Base-by-base conservation (phyloP, 92 coral and sea anemone species). In the Parazoanthus darwini region DNA sequence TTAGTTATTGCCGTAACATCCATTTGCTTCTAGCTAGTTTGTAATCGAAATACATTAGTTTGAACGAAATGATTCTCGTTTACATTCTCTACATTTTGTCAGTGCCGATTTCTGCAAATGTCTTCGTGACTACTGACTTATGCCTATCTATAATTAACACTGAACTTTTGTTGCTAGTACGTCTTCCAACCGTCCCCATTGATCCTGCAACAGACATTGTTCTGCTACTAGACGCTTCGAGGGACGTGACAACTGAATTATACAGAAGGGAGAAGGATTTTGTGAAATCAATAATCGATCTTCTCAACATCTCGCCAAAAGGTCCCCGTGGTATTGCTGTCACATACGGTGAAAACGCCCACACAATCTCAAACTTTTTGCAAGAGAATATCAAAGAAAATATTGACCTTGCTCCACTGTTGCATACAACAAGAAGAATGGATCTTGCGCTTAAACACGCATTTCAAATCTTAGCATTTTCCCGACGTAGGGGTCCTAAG, bases 281-380 rank as follows among this genome's bases (percentile, higher is more conserved):
- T 36, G 38, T 83, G 43, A 83, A 83, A 20, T 68, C 87, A 13
- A 10, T 83, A 70, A 11, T 72, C 7, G 78, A 83, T 42, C 23
- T 68, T 35, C 87, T 83, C 33, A 83, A 70, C 1, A 44, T 83
- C 42, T 83, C 87, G 2, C 87, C 87, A 39, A 83, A 46, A 39
- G 87, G 87, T 35, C 87, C 87, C 29, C 87, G 78, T 39, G 87
- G 78, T 29, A 42, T 71, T n/a, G 87, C 54, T 9, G 87, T 68
- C 13, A 70, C 22, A 5, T 83, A 83, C 54, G 87, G 87, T 83
- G 63, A 83, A 68, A 50, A 83, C 42, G 87, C 78, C 78, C 14
- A 83, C 14, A 83, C 87, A 13, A 44, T 83, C 26, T 83, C 87
- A 18, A 83, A 83, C 67, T 44, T 68, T 83, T 26, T 83, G 14